These are phyloP conservation scores for Crypturellus undulatus DNA, from an alignment of 2,113 vertebrate species.

Conservation along the genomic window DNA sequence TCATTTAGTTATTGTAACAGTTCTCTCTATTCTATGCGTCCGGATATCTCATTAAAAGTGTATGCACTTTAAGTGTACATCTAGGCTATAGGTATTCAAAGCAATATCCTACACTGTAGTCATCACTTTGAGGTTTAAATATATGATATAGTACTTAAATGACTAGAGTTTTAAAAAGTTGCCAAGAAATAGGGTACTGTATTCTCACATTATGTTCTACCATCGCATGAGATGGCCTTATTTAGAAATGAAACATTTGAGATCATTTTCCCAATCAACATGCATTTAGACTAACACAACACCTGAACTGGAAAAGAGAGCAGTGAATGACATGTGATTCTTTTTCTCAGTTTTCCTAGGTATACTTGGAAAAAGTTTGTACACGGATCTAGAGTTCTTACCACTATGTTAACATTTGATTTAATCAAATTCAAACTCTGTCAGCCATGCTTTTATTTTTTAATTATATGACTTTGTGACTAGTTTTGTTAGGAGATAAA, in stretches of 20 bases:
- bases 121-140: neutral
- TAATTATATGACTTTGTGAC: neutral
- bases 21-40: neutral
- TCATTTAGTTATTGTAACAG: neutral
- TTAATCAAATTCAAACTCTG: neutral
- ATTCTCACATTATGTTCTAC: neutral
- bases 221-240: rapidly evolving
- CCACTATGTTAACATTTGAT: neutral
- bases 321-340: neutral
- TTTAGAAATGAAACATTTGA: neutral
- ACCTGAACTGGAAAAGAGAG: neutral
- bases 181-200: neutral
- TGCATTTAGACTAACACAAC: neutral
- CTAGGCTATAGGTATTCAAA: neutral
- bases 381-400: neutral
- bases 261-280: neutral
- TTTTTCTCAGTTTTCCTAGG: neutral
- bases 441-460: neutral
- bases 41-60: neutral
- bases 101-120: neutral
- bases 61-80: neutral
- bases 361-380: neutral
- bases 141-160: rapidly evolving
- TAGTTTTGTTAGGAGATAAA: neutral
- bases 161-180: neutral